Conservation (phyloP, 2,888 invertebrate genomes). For the Petrolisthes manimaculis region DNA sequence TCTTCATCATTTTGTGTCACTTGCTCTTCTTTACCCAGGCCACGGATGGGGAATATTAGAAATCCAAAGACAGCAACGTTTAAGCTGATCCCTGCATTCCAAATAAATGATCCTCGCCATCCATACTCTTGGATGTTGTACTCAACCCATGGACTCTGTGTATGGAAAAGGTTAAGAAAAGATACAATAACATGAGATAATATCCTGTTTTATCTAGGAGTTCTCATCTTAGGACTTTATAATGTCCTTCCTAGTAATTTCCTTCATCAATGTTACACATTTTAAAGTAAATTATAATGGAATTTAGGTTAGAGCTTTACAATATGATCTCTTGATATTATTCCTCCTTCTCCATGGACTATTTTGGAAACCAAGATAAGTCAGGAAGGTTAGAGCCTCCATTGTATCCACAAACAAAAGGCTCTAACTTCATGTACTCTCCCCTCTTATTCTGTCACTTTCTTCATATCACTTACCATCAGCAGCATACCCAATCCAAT, state of each 20-base stretch:
- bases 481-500: constrained; percentile 67
- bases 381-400: too few species aligned
- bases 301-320: too few species aligned
- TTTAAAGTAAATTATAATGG: too few species aligned
- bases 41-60: constrained; percentile 62
- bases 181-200: neutral
- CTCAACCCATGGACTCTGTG: constrained; percentile 64
- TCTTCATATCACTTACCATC: constrained; percentile 49
- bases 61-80: constrained; percentile 67
- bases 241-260: too few species aligned
- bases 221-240: neutral
- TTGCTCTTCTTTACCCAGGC: neutral
- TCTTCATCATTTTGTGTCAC: constrained; percentile 12
- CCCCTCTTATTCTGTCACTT: neutral
- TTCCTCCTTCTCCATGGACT: too few species aligned
- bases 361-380: too few species aligned
- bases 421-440: neutral
- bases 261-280: too few species aligned
- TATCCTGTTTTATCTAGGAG: neutral
- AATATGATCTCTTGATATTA: too few species aligned
- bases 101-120: constrained; percentile 67
- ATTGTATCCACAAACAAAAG: neutral
- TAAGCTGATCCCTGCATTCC: constrained; percentile 66
- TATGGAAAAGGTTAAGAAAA: neutral
- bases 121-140: constrained; percentile 66